These are phyloP conservation scores for Monochamus saltuarius DNA, from an alignment of 1,140 invertebrate species.

Conservation along the genomic window DNA sequence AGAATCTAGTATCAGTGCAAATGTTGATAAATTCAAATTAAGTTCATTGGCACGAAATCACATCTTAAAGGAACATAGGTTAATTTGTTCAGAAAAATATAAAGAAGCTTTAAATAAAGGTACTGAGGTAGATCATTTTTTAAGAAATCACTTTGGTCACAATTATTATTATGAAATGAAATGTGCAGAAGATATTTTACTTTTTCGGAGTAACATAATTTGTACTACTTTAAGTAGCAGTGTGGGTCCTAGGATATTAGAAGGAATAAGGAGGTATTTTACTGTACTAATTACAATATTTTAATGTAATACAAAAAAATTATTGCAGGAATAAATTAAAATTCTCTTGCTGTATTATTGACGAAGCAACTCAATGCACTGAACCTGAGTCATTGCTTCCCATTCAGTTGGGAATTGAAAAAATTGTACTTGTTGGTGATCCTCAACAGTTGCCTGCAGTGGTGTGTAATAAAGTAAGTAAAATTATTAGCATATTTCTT, in stretches of 20 bases:
- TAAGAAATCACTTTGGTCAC: slow-evolving; percentile 26
- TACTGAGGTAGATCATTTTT: slow-evolving; percentile 15
- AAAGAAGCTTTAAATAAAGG: slow-evolving; percentile 1
- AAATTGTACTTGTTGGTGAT: slow-evolving; percentile 86
- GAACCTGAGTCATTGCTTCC: slow-evolving; percentile 83
- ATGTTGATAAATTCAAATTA: slow-evolving; percentile 19
- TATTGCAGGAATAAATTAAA: slow-evolving; percentile 53
- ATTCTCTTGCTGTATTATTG: slow-evolving; percentile 84
- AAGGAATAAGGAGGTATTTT: not conserved
- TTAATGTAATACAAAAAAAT: not conserved
- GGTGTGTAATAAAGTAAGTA: slow-evolving; percentile 68
- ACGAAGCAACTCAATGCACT: slow-evolving; percentile 86
- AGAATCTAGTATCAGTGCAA: slow-evolving; percentile 26
- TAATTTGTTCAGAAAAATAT: not conserved
- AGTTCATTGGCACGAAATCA: slow-evolving; percentile 21
- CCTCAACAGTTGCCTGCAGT: slow-evolving; percentile 83
- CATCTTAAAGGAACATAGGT: slow-evolving; percentile 2
- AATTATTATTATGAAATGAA: slow-evolving; percentile 25
- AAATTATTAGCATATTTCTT: slow-evolving; percentile 2
- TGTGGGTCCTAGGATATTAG: slow-evolving; percentile 10
- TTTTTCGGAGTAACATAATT: slow-evolving; percentile 48
- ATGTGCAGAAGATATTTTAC: slow-evolving; percentile 27
- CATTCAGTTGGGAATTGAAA: slow-evolving; percentile 68
- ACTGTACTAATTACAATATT: slow-evolving; percentile 15
- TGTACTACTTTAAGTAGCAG: slow-evolving; percentile 51